These are phyloP conservation scores for Philhelius pedissequus DNA, from an alignment of 2,888 invertebrate genomes.

Conservation along the genomic window DNA sequence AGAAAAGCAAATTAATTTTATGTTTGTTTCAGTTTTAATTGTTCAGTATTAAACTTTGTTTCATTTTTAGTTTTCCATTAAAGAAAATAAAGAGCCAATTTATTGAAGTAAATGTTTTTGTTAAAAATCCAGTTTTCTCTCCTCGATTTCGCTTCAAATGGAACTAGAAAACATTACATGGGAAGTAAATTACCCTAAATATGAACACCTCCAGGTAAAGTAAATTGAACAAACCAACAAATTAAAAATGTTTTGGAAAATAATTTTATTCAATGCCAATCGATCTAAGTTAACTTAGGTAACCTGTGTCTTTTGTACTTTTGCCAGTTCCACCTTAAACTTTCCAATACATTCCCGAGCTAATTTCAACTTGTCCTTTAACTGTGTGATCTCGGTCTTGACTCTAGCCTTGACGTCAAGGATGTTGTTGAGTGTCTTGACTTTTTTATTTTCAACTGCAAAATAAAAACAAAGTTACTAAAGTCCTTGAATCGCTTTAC, in stretches of 20 bases:
- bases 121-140: background rate
- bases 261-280: background rate
- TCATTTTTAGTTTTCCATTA: background rate
- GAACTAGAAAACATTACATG: too few species aligned
- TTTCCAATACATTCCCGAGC: slow-evolving; percentile 92
- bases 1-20: background rate
- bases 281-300: background rate
- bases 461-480: slow-evolving; percentile 71
- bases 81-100: background rate
- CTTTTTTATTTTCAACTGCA: slow-evolving; percentile 94
- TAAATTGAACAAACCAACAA: too few species aligned
- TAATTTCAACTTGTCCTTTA: slow-evolving; percentile 90
- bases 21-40: background rate
- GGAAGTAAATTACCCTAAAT: too few species aligned
- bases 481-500: slow-evolving; percentile 61
- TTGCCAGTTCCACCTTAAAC: slow-evolving; percentile 87
- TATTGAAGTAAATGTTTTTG: background rate
- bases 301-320: slow-evolving; percentile 74
- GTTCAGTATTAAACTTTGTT: background rate
- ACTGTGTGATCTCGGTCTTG: slow-evolving; percentile 88
- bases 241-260: too few species aligned
- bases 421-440: slow-evolving; percentile 88
- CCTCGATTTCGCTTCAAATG: too few species aligned
- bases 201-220: too few species aligned
- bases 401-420: slow-evolving; percentile 89